A percentile compares a stretch with the other conserved stretches of the same genome.
Conservation (phyloP, 2,888 invertebrate species). For the Caenorhabditis doughertyi region DNA sequence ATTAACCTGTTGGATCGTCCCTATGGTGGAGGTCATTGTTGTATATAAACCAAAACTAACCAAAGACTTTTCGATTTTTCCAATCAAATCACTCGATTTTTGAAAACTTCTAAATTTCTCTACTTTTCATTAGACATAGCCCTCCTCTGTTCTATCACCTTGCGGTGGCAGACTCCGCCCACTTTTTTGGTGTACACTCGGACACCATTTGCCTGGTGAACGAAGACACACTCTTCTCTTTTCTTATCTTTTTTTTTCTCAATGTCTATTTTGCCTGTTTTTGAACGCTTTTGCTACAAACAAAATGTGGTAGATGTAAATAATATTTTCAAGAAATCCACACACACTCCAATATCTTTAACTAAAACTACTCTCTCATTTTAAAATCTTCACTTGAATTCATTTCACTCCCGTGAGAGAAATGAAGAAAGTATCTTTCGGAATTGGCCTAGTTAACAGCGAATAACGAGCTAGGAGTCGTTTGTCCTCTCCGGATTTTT, state of each 20-base stretch:
- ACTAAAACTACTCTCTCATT: neutral
- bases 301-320: neutral
- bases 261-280: neutral
- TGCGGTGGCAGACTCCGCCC: conserved; percentile 24
- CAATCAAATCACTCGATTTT: neutral
- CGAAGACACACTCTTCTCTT: conserved; percentile 14
- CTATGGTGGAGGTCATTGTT: neutral
- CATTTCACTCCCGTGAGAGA: conserved; percentile 30
- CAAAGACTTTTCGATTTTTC: neutral
- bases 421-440: conserved; percentile 50
- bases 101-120: too few species aligned
- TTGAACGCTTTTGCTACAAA: conserved; percentile 14
- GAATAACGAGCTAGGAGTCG: conserved; percentile 54
- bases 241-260: conserved; percentile 23
- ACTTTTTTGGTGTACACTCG: conserved; percentile 51
- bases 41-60: too few species aligned
- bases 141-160: neutral
- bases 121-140: too few species aligned
- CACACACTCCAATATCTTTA: neutral
- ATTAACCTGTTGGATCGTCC: conserved; percentile 42
- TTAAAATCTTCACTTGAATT: conserved; percentile 29
- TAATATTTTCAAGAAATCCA: conserved; percentile 5
- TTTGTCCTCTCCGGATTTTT: conserved; percentile 30
- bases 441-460: conserved; percentile 61
- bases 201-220: conserved; percentile 26